Conservation (phyloP, 2,113 vertebrate species). For the Phyllopteryx taeniolatus region DNA sequence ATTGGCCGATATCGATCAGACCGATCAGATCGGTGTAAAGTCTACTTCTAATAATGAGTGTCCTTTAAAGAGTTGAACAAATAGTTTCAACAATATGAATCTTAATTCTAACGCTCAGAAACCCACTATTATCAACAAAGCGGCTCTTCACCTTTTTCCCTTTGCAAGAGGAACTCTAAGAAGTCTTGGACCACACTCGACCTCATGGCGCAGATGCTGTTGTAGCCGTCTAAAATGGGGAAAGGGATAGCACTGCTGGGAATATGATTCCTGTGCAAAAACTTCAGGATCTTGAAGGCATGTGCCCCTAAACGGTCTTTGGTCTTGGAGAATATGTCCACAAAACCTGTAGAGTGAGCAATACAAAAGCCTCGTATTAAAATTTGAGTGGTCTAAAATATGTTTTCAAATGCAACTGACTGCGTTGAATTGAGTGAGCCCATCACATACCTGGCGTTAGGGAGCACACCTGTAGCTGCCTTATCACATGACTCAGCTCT, state of each 20-base stretch:
- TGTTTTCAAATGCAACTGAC: slow-evolving; percentile 9
- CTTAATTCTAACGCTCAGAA: not conserved
- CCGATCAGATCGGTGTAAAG: not conserved
- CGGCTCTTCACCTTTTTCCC: slow-evolving; percentile 81
- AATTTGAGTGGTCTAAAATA: not conserved
- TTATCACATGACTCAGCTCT: slow-evolving; percentile 91
- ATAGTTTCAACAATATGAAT: not conserved
- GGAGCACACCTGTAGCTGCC: slow-evolving; percentile 93
- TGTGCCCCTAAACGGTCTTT: slow-evolving; percentile 85
- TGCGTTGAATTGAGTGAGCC: slow-evolving; percentile 11
- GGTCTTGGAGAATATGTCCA: slow-evolving; percentile 94
- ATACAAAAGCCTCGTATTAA: not conserved
- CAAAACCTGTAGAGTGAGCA: slow-evolving; percentile 79
- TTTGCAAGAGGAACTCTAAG: slow-evolving; percentile 85
- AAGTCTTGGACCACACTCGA: slow-evolving; percentile 87
- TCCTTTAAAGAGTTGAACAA: not conserved
- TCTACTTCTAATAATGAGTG: not conserved
- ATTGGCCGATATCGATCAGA: too few relatives aligned
- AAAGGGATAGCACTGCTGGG: slow-evolving; percentile 87
- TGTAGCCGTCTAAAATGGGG: slow-evolving; percentile 90
- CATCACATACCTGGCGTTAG: slow-evolving; percentile 87
- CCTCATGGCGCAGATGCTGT: slow-evolving; percentile 91
- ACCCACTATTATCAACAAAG: not conserved
- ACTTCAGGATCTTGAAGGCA: slow-evolving; percentile 87
- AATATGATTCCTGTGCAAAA: slow-evolving; percentile 90